A percentile compares a stretch with the other conserved stretches of the same genome.
These are phyloP conservation scores for Mormyrops boulengeri DNA, from an alignment of 2,797 vertebrate genomes.

Conservation along the genomic window DNA sequence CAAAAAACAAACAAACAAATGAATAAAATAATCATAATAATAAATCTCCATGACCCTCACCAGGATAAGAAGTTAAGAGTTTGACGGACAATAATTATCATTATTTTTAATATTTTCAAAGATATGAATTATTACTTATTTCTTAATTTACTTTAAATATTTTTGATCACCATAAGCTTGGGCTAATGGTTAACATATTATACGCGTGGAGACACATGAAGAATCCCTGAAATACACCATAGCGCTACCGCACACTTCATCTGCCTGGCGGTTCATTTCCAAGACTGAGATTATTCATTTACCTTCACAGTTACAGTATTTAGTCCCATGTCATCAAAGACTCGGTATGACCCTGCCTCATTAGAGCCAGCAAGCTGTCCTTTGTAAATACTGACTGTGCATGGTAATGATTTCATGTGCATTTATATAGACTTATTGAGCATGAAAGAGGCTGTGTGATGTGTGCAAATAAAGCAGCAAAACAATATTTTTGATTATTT, in stretches of 20 bases:
- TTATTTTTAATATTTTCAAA: background rate
- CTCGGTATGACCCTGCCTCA: background rate
- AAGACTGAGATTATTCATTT: background rate
- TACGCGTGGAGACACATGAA: background rate
- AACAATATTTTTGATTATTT: background rate
- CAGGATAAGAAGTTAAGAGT: background rate
- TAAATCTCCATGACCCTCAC: background rate
- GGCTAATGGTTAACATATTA: background rate
- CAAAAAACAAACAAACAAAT: background rate
- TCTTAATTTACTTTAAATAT: background rate
- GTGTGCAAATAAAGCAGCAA: background rate
- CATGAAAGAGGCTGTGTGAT: background rate
- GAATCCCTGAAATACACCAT: background rate
- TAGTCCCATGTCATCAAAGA: background rate
- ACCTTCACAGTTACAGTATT: background rate
- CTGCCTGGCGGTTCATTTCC: background rate
- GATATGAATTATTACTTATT: background rate
- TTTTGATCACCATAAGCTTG: background rate
- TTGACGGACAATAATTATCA: background rate
- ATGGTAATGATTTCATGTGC: background rate
- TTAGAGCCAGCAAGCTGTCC: background rate
- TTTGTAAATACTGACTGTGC: background rate
- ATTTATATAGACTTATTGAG: background rate
- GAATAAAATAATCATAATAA: background rate
- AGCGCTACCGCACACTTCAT: too few relatives aligned